phyloP scores from a whole-genome alignment of 2,113 vertebrate species.

The Shinisaurus crocodilurus region DNA sequence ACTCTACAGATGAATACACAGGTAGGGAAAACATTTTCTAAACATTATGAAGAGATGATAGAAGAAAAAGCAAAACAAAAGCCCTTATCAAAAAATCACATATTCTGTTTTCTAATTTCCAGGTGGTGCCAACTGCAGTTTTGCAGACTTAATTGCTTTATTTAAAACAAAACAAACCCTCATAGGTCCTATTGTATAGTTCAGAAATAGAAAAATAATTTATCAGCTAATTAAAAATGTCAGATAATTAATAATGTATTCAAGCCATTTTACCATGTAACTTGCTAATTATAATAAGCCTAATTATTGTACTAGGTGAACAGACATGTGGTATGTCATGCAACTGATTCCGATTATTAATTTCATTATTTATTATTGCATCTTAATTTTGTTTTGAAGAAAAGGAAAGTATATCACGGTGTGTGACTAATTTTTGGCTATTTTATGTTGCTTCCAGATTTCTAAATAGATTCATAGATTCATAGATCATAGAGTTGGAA shows the following conservation, averaged over 20 bases:
- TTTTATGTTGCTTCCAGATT: not conserved
- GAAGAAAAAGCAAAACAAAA: not conserved
- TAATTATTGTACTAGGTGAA: not conserved
- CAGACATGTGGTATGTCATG: not conserved
- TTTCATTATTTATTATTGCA: not conserved
- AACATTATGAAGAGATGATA: not conserved
- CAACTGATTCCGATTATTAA: not conserved
- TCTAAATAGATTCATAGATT: too few relatives aligned
- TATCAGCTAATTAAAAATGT: not conserved
- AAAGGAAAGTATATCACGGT: not conserved
- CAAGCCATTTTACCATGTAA: not conserved
- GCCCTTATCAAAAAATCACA: not conserved
- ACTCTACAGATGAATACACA: not conserved
- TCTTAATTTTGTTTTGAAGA: slow-evolving; percentile 18
- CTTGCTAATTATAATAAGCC: not conserved
- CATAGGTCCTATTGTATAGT: not conserved
- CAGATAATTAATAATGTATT: not conserved
- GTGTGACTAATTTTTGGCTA: not conserved
- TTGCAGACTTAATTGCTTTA: not conserved
- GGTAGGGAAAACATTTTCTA: slow-evolving; percentile 5
- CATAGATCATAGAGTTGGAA: too few relatives aligned
- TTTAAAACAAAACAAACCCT: slow-evolving; percentile 11
- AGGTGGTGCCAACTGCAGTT: not conserved
- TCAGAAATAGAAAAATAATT: not conserved
- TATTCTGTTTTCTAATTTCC: slow-evolving; percentile 3